A percentile compares a stretch with the other conserved stretches of the same genome.
Evolutionary conservation across 2,888 invertebrate genomes (phyloP).

Genomic region (Nesidiocoris tenuis): DNA sequence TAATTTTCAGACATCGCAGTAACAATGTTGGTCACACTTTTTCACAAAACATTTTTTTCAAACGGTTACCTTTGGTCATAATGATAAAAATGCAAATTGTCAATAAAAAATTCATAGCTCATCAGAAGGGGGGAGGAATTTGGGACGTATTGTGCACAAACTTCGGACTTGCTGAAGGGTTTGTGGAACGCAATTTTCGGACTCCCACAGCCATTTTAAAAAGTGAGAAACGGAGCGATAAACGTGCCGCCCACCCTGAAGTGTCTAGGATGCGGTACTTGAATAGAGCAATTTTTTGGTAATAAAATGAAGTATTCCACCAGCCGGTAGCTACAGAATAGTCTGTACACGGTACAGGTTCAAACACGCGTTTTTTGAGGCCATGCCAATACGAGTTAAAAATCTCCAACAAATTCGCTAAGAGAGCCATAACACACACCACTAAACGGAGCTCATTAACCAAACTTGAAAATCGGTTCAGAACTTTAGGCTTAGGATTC

Average conservation of each 20-base stretch:
- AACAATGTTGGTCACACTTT: no score
- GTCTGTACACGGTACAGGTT: not conserved
- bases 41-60: no score
- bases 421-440: not conserved
- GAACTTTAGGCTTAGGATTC: not conserved
- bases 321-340: slow-evolving; percentile 22
- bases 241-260: slow-evolving; percentile 21
- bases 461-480: slow-evolving; percentile 14
- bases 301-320: slow-evolving; percentile 23
- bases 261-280: not conserved
- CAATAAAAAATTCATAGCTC: no score
- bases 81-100: no score
- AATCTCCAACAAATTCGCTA: not conserved
- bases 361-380: not conserved
- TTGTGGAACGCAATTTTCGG: not conserved
- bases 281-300: slow-evolving; percentile 8
- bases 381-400: not conserved
- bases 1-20: no score
- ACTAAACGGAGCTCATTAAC: slow-evolving; percentile 14
- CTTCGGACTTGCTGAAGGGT: no score
- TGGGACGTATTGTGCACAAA: no score
- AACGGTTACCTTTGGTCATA: no score
- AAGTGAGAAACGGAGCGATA: not conserved
- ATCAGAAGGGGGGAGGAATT: no score
- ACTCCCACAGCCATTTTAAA: not conserved